phyloP scores from a whole-genome alignment of 2,113 vertebrate genomes.

The Mustela nigripes region DNA sequence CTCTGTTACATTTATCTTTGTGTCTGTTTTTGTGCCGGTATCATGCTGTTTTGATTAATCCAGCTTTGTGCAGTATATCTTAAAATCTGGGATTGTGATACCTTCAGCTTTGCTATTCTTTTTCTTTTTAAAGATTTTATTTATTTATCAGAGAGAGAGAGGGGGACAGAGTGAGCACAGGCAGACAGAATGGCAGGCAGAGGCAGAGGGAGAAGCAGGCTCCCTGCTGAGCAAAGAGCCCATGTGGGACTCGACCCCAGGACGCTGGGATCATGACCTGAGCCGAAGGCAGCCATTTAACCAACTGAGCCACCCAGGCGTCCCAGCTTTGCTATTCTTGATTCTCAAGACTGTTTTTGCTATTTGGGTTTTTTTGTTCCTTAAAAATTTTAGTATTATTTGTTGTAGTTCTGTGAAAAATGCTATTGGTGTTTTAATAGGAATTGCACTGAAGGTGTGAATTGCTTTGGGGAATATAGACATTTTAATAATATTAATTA shows the following conservation, averaged over 20 bases:
- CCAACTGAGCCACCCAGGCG: too few species aligned
- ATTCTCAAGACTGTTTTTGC: not conserved
- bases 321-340: not conserved
- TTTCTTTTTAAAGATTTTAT: too few species aligned
- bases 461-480: not conserved
- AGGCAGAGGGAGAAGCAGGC: too few species aligned
- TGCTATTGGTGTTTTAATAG: not conserved
- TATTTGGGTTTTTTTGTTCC: not conserved
- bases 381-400: not conserved
- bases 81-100: not conserved
- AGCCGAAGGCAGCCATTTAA: too few species aligned
- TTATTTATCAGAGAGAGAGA: too few species aligned
- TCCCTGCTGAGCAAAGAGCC: too few species aligned
- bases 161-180: too few species aligned
- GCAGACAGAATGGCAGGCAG: too few species aligned
- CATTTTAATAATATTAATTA: not conserved
- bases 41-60: not conserved
- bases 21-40: not conserved
- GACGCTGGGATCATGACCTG: too few species aligned
- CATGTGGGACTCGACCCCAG: too few species aligned
- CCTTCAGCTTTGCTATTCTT: not conserved
- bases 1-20: not conserved
- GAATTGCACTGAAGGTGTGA: not conserved
- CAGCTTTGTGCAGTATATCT: not conserved
- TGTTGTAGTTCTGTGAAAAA: not conserved